Percentiles rank a stretch among this genome's conserved stretches.
phyloP scores from a whole-genome alignment of 2,888 invertebrate genomes.

The Stegophylla sp. region DNA sequence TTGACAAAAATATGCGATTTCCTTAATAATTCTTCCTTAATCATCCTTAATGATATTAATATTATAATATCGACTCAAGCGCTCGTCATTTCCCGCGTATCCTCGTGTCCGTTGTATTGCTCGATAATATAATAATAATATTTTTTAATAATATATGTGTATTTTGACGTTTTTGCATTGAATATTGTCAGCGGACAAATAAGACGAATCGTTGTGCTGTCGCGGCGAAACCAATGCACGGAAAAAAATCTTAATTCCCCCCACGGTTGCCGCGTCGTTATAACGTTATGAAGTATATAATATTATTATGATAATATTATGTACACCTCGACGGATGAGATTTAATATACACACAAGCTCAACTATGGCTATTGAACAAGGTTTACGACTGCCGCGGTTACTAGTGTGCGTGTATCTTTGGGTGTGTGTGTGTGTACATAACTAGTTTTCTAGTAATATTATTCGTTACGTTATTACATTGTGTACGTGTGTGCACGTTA shows the following conservation, averaged over 20 bases:
- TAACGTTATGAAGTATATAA: no score
- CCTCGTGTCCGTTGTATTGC: no score
- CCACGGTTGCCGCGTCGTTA: neutral
- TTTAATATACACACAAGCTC: constrained; percentile 26
- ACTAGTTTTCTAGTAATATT: constrained; percentile 39
- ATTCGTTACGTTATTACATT: constrained; percentile 8
- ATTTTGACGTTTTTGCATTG: neutral
- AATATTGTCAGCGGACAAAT: neutral
- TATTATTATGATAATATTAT: no score
- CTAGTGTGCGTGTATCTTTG: neutral
- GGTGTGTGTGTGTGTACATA: neutral
- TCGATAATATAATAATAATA: neutral
- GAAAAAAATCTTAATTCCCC: neutral
- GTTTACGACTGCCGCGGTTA: constrained; percentile 22
- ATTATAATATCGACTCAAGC: no score
- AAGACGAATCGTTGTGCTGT: neutral
- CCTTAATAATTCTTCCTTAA: no score
- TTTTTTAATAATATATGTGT: no score
- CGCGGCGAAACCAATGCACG: neutral
- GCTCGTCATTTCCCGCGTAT: no score
- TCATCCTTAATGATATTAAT: no score
- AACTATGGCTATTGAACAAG: constrained; percentile 12
- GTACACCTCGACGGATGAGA: neutral
- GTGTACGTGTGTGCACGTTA: neutral
- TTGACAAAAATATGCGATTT: no score